phyloP scores from a whole-genome alignment of 2,797 vertebrate species.

The Malurus leucopterus region DNA sequence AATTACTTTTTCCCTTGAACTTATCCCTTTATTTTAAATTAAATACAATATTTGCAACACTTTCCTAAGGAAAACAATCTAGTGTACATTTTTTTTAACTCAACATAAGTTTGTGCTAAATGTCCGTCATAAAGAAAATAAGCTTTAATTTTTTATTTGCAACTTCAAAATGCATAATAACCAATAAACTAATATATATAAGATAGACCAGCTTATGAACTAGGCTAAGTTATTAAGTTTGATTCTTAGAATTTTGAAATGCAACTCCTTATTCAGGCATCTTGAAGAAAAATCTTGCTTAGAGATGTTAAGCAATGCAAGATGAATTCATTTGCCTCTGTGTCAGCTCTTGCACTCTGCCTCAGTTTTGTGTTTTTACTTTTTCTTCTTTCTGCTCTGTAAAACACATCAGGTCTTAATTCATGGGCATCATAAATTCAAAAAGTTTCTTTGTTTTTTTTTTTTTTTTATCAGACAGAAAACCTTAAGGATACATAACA shows the following conservation, averaged over 20 bases:
- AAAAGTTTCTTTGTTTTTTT: neutral
- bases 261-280: neutral
- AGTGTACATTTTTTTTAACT: neutral
- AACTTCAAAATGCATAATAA: neutral
- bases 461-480: neutral
- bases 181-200: neutral
- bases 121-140: neutral
- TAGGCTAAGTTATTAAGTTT: neutral
- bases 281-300: neutral
- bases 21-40: neutral
- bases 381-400: neutral
- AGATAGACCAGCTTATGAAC: neutral
- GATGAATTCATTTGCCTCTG: neutral
- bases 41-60: neutral
- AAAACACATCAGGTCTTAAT: neutral
- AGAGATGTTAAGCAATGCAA: neutral
- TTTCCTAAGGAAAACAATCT: neutral
- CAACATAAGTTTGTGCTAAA: neutral
- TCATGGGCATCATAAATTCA: neutral
- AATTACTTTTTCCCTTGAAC: neutral
- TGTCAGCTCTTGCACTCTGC: neutral
- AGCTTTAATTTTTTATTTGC: neutral
- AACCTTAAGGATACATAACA: neutral
- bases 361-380: neutral
- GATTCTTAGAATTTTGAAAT: neutral